Evolutionary conservation across 2,888 invertebrate genomes (phyloP).

Genomic region (Ennomos erosarius): DNA sequence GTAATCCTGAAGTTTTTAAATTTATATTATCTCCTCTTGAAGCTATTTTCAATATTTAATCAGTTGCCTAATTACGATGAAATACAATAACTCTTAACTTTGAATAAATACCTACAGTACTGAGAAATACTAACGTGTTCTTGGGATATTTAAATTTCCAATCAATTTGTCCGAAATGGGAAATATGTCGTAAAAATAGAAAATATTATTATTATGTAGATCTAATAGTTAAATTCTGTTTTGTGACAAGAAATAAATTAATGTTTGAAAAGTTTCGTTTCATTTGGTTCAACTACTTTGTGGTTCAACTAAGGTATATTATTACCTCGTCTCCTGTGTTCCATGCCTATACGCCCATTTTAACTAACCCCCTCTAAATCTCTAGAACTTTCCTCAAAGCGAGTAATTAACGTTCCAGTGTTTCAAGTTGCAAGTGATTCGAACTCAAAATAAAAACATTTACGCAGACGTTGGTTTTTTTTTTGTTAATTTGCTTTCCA

Average conservation of each 20-base stretch:
- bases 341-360: too few relatives aligned
- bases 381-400: too few relatives aligned
- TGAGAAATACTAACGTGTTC: slow-evolving; percentile 27
- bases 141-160: slow-evolving; percentile 18
- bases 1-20: slow-evolving; percentile 29
- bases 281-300: too few relatives aligned
- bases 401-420: too few relatives aligned
- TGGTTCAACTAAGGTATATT: too few relatives aligned
- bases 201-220: not conserved
- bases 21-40: slow-evolving; percentile 18
- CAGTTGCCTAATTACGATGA: slow-evolving; percentile 25
- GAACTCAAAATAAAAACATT: too few relatives aligned
- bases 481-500: slow-evolving; percentile 1
- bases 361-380: too few relatives aligned
- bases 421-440: too few relatives aligned
- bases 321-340: too few relatives aligned
- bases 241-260: too few relatives aligned
- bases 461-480: not conserved
- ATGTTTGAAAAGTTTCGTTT: too few relatives aligned
- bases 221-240: too few relatives aligned
- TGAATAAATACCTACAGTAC: slow-evolving; percentile 38
- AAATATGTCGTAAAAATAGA: not conserved
- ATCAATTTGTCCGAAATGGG: slow-evolving; percentile 4
- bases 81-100: slow-evolving; percentile 35
- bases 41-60: slow-evolving; percentile 34